Base-by-base conservation (phyloP, 2,888 invertebrate species). In the Gryllus longicercus region DNA sequence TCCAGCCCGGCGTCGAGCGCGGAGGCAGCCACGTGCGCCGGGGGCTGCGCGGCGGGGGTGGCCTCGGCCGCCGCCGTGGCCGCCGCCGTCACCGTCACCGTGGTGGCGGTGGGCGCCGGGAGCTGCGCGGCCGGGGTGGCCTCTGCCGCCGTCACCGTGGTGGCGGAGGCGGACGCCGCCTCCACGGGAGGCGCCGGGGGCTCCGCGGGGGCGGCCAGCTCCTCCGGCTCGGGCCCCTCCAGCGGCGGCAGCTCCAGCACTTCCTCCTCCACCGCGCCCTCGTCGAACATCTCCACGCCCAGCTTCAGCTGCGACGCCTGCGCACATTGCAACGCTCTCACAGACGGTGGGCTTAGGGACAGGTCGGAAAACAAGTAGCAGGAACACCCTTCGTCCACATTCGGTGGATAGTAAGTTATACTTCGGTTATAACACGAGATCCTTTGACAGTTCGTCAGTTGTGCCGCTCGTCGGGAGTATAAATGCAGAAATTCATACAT, bases 1-100 rank as follows among this genome's bases (percentile, higher is more conserved):
- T 80, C 80, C 21, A 80, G 50, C 11, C 77, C 76, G 49, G 76
- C 79, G 18, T 25, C 76, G 4, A 50, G 74, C 63, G n/a, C 25
- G 11, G 49, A 16, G 23, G 25, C 77, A 10, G 50, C 38, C 38
- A 50, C n/a, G 11, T 8, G 50, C 77, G n/a, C n/a, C 63, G 63
- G 16, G 4, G 14, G 14, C 14, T 12, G 14, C 16, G n/a, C 63
- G 63, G n/a, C n/a, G 16, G 63, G 63, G 16, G 11, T 5, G 3
- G 63, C 5, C 11, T 63, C 63, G 63, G 63, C 14, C 16, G 63
- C 3, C 16, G 63, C 4, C n/a, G n/a, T n/a, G 63, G 63, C 14
- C 16, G 63, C 3, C 16, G 12, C n/a, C 16, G 63, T 16, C 16
- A 11, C 63, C 63, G 63, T 16, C 63, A 18, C 63, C 16, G 63